Conservation (phyloP, 2,113 vertebrate species). For the Catagonus wagneri region DNA sequence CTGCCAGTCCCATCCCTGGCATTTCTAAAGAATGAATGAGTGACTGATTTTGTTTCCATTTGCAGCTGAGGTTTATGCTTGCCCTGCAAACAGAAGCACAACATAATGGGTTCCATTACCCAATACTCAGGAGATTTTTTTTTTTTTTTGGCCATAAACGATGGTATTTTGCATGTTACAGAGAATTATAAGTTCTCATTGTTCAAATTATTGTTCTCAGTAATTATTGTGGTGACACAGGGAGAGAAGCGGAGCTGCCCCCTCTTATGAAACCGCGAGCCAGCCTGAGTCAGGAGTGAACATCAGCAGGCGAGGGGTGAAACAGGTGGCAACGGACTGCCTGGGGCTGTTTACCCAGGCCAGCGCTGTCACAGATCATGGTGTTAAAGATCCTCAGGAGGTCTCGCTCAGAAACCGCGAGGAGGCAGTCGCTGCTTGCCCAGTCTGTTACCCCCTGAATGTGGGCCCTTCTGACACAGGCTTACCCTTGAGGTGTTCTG, state of each 20-base stretch:
- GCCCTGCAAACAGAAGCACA: background rate
- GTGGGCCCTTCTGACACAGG: background rate
- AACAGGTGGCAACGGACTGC: conserved; percentile 31
- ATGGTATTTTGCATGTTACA: conserved; percentile 18
- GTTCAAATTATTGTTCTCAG: conserved; percentile 53
- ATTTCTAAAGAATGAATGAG: background rate
- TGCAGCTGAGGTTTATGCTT: background rate
- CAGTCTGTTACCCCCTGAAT: background rate
- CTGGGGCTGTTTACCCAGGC: conserved; percentile 4
- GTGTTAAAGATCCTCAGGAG: background rate
- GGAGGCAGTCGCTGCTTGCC: background rate
- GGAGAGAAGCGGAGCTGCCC: conserved; percentile 39
- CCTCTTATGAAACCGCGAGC: conserved; percentile 56
- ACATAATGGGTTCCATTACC: background rate
- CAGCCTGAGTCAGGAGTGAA: conserved; percentile 40
- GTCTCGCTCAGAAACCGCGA: background rate
- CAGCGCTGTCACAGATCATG: accelerated
- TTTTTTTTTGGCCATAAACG: background rate
- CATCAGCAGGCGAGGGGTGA: background rate
- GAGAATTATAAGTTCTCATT: conserved; percentile 64
- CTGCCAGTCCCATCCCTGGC: accelerated
- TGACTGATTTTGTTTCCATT: background rate
- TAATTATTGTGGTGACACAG: conserved; percentile 53
- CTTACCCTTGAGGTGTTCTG: background rate
- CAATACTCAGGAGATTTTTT: conserved; percentile 12